Percentiles rank a stretch among this genome's conserved stretches.
These are phyloP conservation scores for Redunca redunca DNA, from an alignment of 2,113 vertebrate species.

Conservation along the genomic window DNA sequence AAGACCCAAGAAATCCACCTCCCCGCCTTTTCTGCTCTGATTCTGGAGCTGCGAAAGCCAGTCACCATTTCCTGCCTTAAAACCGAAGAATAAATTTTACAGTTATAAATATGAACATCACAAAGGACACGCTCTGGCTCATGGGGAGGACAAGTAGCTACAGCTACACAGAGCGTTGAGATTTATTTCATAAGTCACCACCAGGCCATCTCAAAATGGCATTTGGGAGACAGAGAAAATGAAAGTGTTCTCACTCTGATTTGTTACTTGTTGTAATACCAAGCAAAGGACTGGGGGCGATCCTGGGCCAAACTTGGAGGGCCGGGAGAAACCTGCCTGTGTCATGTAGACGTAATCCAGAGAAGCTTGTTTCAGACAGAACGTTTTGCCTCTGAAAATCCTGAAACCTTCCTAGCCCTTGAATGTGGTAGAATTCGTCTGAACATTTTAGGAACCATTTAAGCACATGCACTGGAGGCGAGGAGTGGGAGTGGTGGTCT, in stretches of 20 bases:
- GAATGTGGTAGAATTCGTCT: too few species aligned
- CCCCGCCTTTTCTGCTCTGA: background rate
- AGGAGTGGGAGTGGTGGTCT: background rate
- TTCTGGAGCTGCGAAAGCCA: background rate
- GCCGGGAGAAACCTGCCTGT: background rate
- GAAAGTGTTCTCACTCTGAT: background rate
- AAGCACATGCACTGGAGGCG: accelerated
- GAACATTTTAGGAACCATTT: background rate
- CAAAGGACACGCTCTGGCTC: background rate
- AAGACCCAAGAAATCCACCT: background rate
- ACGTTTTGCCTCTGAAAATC: background rate
- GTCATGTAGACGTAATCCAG: background rate
- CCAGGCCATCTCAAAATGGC: background rate
- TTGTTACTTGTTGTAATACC: background rate
- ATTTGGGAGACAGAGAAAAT: background rate
- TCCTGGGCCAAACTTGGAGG: background rate
- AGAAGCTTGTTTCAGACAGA: background rate
- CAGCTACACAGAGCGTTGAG: background rate
- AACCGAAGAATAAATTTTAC: background rate
- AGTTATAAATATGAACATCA: background rate
- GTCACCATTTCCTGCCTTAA: background rate
- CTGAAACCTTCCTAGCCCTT: background rate
- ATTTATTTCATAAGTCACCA: background rate
- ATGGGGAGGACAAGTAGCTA: background rate
- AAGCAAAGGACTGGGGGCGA: accelerated